Evolutionary conservation across 2,888 invertebrate species (phyloP).

Genomic region (Anticlea derivata): DNA sequence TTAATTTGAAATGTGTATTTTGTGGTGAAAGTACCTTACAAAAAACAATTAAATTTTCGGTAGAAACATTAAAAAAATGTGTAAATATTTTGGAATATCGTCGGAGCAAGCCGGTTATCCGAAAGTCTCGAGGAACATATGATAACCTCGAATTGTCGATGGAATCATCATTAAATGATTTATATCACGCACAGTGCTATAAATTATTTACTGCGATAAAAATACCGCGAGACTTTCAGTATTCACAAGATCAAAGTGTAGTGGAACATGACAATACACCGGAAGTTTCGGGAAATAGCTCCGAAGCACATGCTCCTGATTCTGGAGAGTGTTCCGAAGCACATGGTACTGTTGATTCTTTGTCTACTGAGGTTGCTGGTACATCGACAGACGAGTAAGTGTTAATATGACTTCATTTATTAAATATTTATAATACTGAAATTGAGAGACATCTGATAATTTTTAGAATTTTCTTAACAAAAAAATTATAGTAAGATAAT

Average conservation of each 20-base stretch:
- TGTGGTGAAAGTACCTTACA: too few relatives aligned
- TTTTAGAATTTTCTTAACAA: too few relatives aligned
- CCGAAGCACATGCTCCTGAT: conserved; percentile 16
- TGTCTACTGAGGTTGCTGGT: too few relatives aligned
- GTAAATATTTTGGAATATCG: conserved; percentile 36
- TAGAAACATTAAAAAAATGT: background rate
- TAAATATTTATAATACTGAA: too few relatives aligned
- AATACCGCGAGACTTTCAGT: too few relatives aligned
- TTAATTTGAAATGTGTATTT: too few relatives aligned
- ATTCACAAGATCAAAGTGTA: background rate
- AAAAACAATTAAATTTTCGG: background rate
- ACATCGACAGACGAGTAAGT: too few relatives aligned
- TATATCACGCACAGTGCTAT: conserved; percentile 39
- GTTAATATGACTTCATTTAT: too few relatives aligned
- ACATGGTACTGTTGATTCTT: too few relatives aligned
- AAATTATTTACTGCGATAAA: conserved; percentile 19
- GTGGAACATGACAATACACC: conserved; percentile 31
- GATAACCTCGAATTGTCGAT: conserved; percentile 34
- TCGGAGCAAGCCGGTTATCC: conserved; percentile 36
- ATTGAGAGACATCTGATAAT: too few relatives aligned
- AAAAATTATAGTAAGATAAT: too few relatives aligned
- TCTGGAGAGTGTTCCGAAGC: background rate
- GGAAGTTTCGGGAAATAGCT: conserved; percentile 34
- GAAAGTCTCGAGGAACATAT: conserved; percentile 33
- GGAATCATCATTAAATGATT: conserved; percentile 35